Evolutionary conservation across 2,888 invertebrate genomes (phyloP), one percentile per base, ranked within the genome.

Genomic region (Blastobasis lacticolella): DNA sequence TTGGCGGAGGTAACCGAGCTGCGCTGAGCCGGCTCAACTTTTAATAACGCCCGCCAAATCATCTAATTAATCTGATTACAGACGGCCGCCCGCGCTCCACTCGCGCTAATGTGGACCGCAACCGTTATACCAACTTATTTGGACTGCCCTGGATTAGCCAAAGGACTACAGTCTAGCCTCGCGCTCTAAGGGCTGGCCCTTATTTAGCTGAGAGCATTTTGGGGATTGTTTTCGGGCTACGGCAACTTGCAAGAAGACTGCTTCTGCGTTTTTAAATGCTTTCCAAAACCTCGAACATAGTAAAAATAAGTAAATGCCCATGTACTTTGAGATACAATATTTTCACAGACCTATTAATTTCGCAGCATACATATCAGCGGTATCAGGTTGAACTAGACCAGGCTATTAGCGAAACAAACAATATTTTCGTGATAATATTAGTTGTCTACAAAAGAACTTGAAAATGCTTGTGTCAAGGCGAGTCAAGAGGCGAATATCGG

Each of bases 11-110:
- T 79, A 81, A 79, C 78, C 65, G 80, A 79, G 72, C 76, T 71
- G 69, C 73, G 75, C 73, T 83, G 78, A 81, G 73, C 74, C 77
- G 71, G 84, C 78, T 87, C 78, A 85, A 86, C 84, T 87, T 88
- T 86, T 87, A 87, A 87, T 87, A 87, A 86, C 75, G 69, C 79
- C 79, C 81, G 71, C 82, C 78, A 84, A 87, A 86, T 86, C 81
- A 74, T 81, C 78, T 84, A 84, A 86, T 87, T 87, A 86, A 87
- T 86, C 82, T 84, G 81, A 82, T 88, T 84, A 86, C 75, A 42
- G 71, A 71, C 64, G 72, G 71, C 23, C 23, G 75, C 78, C 76
- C 76, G 70, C 67, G 75, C 75, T 67, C 75, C 66, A 75, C 78
- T 79, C 76, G 62, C 68, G 75, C 73, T 82, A 81, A 83, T 82